A percentile compares a stretch with the other conserved stretches of the same genome.
Evolutionary conservation across 2,113 vertebrate species (phyloP).

Genomic region (Dicerorhinus sumatrensis): DNA sequence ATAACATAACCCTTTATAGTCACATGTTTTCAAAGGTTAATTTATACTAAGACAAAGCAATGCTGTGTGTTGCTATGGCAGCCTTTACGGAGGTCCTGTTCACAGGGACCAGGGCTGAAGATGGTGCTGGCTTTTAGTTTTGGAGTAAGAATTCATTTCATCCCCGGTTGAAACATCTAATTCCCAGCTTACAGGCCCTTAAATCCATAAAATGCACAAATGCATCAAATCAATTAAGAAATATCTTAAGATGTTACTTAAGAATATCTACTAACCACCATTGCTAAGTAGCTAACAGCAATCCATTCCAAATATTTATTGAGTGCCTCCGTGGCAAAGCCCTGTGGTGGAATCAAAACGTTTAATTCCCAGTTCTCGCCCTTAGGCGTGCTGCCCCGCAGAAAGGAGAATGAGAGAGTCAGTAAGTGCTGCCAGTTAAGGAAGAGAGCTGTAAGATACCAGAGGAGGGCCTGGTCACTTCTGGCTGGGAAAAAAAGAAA

Average conservation of each 20-base stretch:
- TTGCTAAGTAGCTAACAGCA: not conserved
- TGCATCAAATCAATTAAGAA: not conserved
- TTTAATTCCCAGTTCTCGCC: not conserved
- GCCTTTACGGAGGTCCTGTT: not conserved
- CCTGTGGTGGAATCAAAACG: not conserved
- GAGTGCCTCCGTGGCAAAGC: not conserved
- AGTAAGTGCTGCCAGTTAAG: not conserved
- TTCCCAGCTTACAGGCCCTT: not conserved
- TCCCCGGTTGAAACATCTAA: not conserved
- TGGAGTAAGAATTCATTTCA: not conserved
- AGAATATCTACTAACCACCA: not conserved
- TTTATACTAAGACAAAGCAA: not conserved
- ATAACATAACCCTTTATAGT: not conserved
- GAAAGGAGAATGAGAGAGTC: not conserved
- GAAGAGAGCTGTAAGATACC: not conserved
- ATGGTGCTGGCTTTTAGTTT: not conserved
- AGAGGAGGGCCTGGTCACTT: not conserved
- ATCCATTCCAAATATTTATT: not conserved
- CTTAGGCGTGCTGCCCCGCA: not conserved
- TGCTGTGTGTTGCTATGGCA: not conserved
- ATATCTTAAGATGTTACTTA: not conserved
- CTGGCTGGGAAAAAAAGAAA: not conserved
- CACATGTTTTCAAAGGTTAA: conserved; percentile 20
- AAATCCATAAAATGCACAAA: not conserved
- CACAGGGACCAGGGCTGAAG: not conserved